Percentiles rank a stretch among this genome's conserved stretches.
Conservation (phyloP, 2,113 vertebrate species). For the Colinus virginianus region DNA sequence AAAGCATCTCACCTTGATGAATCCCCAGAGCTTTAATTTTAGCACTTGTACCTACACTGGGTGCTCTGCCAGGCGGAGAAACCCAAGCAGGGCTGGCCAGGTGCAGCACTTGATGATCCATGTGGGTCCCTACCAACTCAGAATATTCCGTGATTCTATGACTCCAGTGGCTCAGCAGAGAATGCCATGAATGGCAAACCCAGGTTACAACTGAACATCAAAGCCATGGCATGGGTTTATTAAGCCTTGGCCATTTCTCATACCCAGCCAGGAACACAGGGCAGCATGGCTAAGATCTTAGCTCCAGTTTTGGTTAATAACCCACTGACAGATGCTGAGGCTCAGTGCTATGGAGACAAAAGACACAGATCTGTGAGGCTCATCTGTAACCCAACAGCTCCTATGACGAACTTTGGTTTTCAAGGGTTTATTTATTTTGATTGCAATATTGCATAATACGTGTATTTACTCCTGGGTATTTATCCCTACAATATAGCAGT, state of each 20-base stretch:
- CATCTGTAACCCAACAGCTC: background rate
- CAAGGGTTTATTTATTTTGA: background rate
- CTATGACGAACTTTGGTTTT: background rate
- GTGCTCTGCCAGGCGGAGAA: background rate
- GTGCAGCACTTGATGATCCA: background rate
- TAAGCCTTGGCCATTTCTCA: background rate
- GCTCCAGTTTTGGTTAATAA: background rate
- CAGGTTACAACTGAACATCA: background rate
- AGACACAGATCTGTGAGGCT: background rate
- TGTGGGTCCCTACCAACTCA: background rate
- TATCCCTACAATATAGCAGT: background rate
- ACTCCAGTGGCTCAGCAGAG: accelerated
- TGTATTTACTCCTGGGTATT: background rate
- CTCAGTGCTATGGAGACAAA: background rate
- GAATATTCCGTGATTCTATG: background rate
- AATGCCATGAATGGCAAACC: background rate
- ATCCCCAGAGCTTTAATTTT: background rate
- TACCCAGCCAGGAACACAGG: background rate
- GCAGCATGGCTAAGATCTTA: background rate
- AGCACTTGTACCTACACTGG: background rate
- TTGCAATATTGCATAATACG: background rate
- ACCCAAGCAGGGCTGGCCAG: background rate
- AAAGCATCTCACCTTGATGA: background rate
- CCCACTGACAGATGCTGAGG: background rate
- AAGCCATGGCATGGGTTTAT: background rate